phyloP scores from a whole-genome alignment of 2,797 vertebrate species.

The Thaleichthys pacificus region DNA sequence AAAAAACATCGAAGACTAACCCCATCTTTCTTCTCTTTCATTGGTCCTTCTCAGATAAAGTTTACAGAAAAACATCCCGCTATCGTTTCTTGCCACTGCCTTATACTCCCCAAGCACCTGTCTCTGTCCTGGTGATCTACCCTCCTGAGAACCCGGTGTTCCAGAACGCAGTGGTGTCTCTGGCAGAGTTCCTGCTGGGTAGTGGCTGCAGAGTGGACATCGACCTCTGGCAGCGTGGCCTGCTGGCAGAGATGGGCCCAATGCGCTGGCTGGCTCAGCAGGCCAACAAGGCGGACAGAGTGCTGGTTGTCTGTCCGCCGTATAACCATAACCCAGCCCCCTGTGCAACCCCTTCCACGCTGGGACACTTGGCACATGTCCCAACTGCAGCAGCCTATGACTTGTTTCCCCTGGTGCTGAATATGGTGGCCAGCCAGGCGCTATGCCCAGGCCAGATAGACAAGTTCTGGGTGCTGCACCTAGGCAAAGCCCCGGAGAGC shows the following conservation, averaged over 20 bases:
- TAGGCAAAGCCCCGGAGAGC: constrained; percentile 45
- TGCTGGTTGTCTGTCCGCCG: constrained; percentile 73
- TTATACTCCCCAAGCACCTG: background rate
- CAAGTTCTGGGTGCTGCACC: constrained; percentile 77
- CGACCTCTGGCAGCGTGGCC: constrained; percentile 79
- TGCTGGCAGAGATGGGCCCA: constrained; percentile 75
- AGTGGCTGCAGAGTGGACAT: constrained; percentile 70
- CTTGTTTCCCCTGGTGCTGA: constrained; percentile 78
- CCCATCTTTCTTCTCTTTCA: background rate
- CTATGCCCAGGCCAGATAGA: constrained; percentile 50
- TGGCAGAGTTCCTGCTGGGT: constrained; percentile 76
- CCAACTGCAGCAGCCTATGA: constrained; percentile 71
- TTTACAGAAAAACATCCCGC: background rate
- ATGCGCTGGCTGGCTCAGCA: constrained; percentile 79
- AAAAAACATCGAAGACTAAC: background rate
- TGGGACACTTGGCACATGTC: constrained; percentile 28
- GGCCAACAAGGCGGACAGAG: constrained; percentile 60
- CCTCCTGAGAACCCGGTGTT: constrained; percentile 69
- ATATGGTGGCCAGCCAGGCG: constrained; percentile 75
- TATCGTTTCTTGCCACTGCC: constrained; percentile 15
- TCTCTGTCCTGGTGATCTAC: constrained; percentile 77
- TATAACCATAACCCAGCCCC: constrained; percentile 17
- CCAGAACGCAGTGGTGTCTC: constrained; percentile 71
- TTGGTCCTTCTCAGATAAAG: constrained; percentile 41
- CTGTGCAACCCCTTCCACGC: background rate